Percentiles rank a stretch among this genome's conserved stretches.
Conservation (phyloP, 2,888 invertebrate species). For the Hypselothyrea guttata region DNA sequence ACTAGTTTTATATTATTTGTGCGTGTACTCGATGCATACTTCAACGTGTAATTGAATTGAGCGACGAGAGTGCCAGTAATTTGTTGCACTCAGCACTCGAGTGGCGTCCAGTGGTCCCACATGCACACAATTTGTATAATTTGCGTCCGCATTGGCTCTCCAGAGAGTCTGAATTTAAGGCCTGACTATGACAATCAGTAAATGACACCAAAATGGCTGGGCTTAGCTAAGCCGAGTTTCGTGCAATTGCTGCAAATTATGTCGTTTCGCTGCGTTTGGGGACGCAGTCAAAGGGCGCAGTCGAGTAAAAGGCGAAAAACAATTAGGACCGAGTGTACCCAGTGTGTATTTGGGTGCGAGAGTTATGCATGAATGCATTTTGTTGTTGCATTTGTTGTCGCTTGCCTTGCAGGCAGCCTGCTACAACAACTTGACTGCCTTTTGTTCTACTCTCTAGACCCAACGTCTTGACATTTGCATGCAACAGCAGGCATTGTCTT, state of each 20-base stretch:
- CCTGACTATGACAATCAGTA: conserved; percentile 14
- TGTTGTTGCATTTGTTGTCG: conserved; percentile 42
- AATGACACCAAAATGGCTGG: background rate
- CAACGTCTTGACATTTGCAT: conserved; percentile 66
- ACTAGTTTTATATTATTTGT: background rate
- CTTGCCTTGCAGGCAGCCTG: conserved; percentile 39
- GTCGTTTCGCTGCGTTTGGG: conserved; percentile 27
- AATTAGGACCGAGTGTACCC: conserved; percentile 52
- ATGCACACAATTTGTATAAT: conserved; percentile 49
- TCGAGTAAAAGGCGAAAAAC: conserved; percentile 63
- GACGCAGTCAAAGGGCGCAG: conserved; percentile 52
- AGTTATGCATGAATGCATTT: conserved; percentile 55
- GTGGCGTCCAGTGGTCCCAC: conserved; percentile 15
- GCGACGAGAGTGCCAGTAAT: conserved; percentile 28
- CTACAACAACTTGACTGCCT: conserved; percentile 39
- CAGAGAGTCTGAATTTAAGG: background rate
- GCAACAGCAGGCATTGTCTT: conserved; percentile 17
- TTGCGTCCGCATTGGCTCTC: conserved; percentile 37
- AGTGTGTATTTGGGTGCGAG: conserved; percentile 8
- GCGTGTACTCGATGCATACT: conserved; percentile 4
- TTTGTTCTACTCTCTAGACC: conserved; percentile 48
- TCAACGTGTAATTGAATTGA: conserved; percentile 55
- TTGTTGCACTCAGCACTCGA: conserved; percentile 31
- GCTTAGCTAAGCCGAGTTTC: conserved; percentile 1
- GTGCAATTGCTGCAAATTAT: conserved; percentile 60